Conservation (phyloP, 2,797 vertebrate genomes). For the Darevskia nairensis region DNA sequence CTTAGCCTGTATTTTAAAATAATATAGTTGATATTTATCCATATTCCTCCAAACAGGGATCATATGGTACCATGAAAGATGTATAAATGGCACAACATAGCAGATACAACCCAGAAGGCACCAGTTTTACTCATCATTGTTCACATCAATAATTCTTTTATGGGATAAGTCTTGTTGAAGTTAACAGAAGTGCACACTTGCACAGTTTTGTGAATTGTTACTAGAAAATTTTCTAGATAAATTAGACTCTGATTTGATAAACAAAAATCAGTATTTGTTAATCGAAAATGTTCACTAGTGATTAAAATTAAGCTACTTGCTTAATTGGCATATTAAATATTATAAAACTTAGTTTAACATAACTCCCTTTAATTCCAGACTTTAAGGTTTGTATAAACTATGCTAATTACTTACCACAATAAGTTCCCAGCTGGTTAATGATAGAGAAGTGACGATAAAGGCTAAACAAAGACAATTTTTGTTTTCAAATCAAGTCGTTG, state of each 20-base stretch:
- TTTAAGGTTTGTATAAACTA: background rate
- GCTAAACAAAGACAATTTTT: background rate
- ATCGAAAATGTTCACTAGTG: background rate
- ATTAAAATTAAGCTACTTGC: background rate
- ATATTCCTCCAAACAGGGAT: background rate
- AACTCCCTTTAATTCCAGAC: background rate
- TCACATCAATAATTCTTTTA: background rate
- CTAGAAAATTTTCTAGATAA: background rate
- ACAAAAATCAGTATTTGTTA: background rate
- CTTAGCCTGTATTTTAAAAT: background rate
- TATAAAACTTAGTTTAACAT: background rate
- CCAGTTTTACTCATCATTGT: background rate
- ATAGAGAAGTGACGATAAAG: background rate
- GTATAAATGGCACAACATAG: background rate
- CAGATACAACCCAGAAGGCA: background rate
- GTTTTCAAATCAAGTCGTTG: background rate
- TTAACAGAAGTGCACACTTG: background rate
- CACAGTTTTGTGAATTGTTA: background rate
- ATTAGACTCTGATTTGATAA: background rate
- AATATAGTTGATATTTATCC: background rate
- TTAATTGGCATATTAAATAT: too few relatives aligned
- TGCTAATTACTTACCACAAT: background rate
- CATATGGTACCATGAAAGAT: background rate
- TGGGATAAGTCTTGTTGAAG: background rate
- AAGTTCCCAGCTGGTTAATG: background rate